These are phyloP conservation scores for Bradysia coprophila DNA, from an alignment of 1,140 invertebrate species.

Conservation along the genomic window DNA sequence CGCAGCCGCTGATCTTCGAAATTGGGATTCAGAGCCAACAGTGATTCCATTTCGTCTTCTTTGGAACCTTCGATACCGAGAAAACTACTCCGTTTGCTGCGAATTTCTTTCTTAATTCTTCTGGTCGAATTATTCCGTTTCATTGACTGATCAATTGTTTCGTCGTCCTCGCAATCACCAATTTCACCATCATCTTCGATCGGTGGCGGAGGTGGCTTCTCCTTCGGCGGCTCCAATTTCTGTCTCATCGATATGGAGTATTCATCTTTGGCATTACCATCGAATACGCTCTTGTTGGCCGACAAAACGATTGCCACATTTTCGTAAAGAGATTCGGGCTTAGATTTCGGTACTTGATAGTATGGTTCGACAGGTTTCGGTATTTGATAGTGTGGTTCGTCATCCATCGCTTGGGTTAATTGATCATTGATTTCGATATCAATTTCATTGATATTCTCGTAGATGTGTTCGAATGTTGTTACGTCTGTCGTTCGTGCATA, in stretches of 20 bases:
- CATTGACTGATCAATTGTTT: constrained; percentile 24
- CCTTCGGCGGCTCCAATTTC: constrained; percentile 58
- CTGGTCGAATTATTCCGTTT: constrained; percentile 63
- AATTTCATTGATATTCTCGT: constrained; percentile 20
- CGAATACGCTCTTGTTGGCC: too few species aligned
- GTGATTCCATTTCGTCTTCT: constrained; percentile 43
- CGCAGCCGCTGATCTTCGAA: constrained; percentile 62
- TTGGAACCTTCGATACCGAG: constrained; percentile 56
- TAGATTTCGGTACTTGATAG: constrained; percentile 20
- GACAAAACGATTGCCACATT: constrained; percentile 34
- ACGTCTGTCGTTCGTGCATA: constrained; percentile 4
- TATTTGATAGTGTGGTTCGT: constrained; percentile 21
- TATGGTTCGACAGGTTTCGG: constrained; percentile 20
- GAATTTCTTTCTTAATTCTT: constrained; percentile 68
- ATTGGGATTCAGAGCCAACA: constrained; percentile 48
- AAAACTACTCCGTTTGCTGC: constrained; percentile 68
- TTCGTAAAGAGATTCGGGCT: constrained; percentile 31
- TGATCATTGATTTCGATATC: neutral
- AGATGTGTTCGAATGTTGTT: constrained; percentile 15
- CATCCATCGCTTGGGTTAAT: neutral
- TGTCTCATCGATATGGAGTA: too few species aligned
- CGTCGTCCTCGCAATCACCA: constrained; percentile 4
- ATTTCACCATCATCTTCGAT: constrained; percentile 34
- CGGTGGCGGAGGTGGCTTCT: constrained; percentile 71
- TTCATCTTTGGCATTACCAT: too few species aligned